These are phyloP conservation scores for Uria lomvia DNA, from an alignment of 2,113 vertebrate species.

Conservation along the genomic window DNA sequence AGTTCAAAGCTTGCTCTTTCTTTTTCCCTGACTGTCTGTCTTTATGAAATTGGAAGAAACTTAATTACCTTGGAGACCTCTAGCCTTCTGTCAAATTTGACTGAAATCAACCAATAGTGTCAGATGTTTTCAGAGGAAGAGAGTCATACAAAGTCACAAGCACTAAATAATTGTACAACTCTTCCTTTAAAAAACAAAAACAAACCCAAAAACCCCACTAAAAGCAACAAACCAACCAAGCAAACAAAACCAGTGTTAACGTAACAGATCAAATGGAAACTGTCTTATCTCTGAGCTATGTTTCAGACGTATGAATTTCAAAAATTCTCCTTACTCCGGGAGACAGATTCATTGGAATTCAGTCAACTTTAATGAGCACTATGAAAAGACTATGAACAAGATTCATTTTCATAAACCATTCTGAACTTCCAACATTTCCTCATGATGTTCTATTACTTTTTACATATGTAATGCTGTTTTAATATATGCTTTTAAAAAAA, in stretches of 20 bases:
- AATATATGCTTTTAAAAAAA: neutral
- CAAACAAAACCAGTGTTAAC: neutral
- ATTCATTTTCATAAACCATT: neutral
- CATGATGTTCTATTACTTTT: neutral
- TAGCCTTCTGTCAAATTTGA: conserved; percentile 24
- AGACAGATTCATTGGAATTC: neutral
- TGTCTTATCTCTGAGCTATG: neutral
- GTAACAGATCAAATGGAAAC: neutral
- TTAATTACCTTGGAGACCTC: conserved; percentile 12
- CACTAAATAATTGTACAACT: neutral
- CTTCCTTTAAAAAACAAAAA: neutral
- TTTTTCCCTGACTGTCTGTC: neutral
- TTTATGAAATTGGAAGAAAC: neutral
- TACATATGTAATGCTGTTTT: neutral
- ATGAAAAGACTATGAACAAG: neutral
- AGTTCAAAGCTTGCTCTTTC: neutral
- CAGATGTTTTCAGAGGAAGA: neutral
- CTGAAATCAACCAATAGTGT: neutral
- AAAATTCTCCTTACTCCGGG: neutral
- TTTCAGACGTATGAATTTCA: neutral
- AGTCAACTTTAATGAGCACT: neutral
- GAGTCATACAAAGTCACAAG: neutral
- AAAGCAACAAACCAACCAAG: neutral
- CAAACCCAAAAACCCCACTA: neutral
- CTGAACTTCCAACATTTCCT: neutral